Evolutionary conservation across 2,888 invertebrate species (phyloP).

Genomic region (Stramonita haemastoma): DNA sequence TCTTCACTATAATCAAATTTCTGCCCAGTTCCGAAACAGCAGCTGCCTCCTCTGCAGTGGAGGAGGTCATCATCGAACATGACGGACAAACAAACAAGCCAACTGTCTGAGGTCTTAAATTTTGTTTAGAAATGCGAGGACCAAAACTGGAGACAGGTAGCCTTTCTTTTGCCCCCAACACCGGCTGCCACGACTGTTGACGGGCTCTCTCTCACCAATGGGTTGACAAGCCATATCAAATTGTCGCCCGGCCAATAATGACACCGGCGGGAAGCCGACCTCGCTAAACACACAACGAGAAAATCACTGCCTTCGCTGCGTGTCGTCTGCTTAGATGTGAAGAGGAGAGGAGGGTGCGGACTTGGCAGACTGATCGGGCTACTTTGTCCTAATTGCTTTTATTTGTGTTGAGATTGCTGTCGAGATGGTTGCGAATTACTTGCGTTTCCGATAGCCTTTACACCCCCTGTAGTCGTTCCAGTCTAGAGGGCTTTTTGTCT

Average conservation of each 20-base stretch:
- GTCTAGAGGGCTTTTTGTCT: not conserved
- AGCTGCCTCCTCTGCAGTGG: too few species aligned
- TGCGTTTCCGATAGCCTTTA: conserved; percentile 6
- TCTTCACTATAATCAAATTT: too few species aligned
- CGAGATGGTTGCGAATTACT: not conserved
- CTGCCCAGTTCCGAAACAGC: too few species aligned
- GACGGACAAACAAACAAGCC: too few species aligned
- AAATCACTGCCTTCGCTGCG: not conserved
- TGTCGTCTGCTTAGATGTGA: not conserved
- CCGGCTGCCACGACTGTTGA: not conserved
- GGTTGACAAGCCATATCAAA: conserved; percentile 12
- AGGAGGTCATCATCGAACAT: too few species aligned
- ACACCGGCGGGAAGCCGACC: conserved; percentile 8
- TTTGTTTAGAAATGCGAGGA: too few species aligned
- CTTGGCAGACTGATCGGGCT: not conserved
- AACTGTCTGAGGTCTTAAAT: too few species aligned
- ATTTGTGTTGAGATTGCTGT: not conserved
- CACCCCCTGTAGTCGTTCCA: not conserved
- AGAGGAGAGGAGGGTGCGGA: not conserved
- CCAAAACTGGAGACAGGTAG: not conserved
- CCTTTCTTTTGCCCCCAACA: not conserved
- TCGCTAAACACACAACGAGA: conserved; percentile 15
- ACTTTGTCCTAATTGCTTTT: conserved; percentile 4
- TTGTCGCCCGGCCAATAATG: conserved; percentile 13
- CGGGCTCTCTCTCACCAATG: not conserved